Evolutionary conservation across 2,113 vertebrate genomes (phyloP).

Genomic region (Cavia porcellus): DNA sequence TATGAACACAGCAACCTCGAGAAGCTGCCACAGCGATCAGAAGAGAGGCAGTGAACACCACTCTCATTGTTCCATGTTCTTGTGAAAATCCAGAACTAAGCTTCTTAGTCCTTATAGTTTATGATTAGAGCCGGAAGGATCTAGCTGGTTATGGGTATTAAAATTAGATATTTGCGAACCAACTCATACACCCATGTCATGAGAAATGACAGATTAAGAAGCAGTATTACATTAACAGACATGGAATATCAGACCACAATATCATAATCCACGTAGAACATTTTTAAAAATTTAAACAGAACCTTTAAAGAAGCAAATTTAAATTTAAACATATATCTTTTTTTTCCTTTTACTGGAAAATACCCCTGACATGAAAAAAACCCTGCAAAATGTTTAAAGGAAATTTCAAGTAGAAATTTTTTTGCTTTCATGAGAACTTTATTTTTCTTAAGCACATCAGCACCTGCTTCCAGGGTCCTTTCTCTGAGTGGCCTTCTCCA

Average conservation of each 20-base stretch:
- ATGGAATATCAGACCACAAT: background rate
- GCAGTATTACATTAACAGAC: background rate
- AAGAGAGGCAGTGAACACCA: slow-evolving; percentile 45
- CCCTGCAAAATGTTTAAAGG: slow-evolving; percentile 26
- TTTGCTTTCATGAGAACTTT: slow-evolving; percentile 40
- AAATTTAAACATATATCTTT: background rate
- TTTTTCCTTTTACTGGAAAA: slow-evolving; percentile 28
- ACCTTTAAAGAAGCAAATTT: slow-evolving; percentile 46
- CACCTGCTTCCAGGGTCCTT: background rate
- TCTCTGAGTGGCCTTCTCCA: background rate
- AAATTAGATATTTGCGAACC: slow-evolving; percentile 57
- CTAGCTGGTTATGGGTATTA: background rate
- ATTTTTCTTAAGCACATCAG: background rate
- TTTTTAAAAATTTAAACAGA: slow-evolving; percentile 19
- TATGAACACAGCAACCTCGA: background rate
- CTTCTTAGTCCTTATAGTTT: slow-evolving; percentile 41
- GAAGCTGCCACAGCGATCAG: background rate
- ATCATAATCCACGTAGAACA: background rate
- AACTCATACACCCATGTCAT: background rate
- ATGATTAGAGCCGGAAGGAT: slow-evolving; percentile 23
- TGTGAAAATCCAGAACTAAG: slow-evolving; percentile 50
- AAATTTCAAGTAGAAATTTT: background rate
- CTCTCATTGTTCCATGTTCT: background rate
- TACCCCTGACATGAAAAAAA: slow-evolving; percentile 22
- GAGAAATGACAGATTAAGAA: slow-evolving; percentile 45